Evolutionary conservation across 2,888 invertebrate species (phyloP).

Genomic region (Monochamus alternatus): DNA sequence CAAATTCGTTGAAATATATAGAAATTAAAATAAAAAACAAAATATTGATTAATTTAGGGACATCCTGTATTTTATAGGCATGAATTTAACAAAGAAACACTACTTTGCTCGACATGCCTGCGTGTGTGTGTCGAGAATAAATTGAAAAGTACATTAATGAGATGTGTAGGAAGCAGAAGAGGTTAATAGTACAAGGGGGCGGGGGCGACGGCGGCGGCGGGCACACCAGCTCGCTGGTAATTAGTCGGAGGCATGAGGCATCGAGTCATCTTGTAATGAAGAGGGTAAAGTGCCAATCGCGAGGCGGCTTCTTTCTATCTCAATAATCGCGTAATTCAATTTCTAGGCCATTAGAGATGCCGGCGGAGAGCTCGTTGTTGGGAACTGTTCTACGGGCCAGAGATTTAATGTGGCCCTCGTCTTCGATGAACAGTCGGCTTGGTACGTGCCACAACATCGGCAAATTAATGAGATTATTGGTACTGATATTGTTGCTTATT

Average conservation of each 20-base stretch:
- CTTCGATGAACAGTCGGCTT: neutral
- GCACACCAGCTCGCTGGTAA: constrained; percentile 40
- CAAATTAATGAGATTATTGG: neutral
- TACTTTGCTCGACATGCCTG: neutral
- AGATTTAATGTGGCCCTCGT: neutral
- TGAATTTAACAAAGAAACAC: no score
- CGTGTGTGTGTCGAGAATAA: neutral
- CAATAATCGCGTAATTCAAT: constrained; percentile 64
- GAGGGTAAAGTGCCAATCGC: constrained; percentile 62
- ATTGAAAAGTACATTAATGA: constrained; percentile 28
- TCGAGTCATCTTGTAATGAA: constrained; percentile 49
- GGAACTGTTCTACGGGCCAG: neutral
- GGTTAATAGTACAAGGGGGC: constrained; percentile 23
- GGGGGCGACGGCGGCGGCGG: constrained; percentile 16
- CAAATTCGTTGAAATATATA: no score
- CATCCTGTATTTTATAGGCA: no score
- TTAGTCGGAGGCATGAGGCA: constrained; percentile 50
- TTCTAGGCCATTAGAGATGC: constrained; percentile 62
- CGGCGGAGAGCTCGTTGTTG: constrained; percentile 23
- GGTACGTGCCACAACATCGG: neutral
- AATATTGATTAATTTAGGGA: no score
- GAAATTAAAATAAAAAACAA: no score
- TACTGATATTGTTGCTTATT: neutral
- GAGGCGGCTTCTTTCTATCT: constrained; percentile 61
- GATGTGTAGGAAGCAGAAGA: constrained; percentile 31